Evolutionary conservation across 2,113 vertebrate species (phyloP).

Genomic region (Hystrix cristata): DNA sequence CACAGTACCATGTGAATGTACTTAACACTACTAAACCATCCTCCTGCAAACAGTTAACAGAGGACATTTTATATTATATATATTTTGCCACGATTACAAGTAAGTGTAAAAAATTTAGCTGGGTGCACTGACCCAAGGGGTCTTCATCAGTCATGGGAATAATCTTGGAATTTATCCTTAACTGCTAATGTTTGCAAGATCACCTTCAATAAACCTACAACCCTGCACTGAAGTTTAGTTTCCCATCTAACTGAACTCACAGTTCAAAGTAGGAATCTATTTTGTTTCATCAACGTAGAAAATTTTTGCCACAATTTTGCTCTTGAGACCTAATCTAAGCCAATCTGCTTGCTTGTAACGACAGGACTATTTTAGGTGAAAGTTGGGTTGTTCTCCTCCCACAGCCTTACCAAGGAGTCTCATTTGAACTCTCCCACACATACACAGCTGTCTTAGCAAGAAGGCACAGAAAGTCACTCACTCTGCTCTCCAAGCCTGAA

Average conservation of each 20-base stretch:
- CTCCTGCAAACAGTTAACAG: not conserved
- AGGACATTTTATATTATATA: not conserved
- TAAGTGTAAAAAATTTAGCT: not conserved
- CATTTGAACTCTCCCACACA: not conserved
- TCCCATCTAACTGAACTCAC: not conserved
- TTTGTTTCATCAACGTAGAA: not conserved
- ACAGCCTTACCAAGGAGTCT: not conserved
- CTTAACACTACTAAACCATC: not conserved
- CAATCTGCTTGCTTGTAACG: not conserved
- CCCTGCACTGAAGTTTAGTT: not conserved
- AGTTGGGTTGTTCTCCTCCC: not conserved
- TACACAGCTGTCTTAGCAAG: not conserved
- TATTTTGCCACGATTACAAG: not conserved
- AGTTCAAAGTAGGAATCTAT: not conserved
- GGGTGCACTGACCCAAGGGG: not conserved
- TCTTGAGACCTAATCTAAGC: not conserved
- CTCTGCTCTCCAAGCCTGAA: not conserved
- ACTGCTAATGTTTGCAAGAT: not conserved
- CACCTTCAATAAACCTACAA: not conserved
- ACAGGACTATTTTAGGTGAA: not conserved
- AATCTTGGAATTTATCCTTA: not conserved
- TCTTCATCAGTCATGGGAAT: too few species aligned
- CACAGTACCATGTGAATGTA: not conserved
- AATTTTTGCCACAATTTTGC: not conserved
- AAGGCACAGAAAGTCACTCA: not conserved